Conservation (phyloP, 1,140 invertebrate species). For the Zaprionus ornatus region DNA sequence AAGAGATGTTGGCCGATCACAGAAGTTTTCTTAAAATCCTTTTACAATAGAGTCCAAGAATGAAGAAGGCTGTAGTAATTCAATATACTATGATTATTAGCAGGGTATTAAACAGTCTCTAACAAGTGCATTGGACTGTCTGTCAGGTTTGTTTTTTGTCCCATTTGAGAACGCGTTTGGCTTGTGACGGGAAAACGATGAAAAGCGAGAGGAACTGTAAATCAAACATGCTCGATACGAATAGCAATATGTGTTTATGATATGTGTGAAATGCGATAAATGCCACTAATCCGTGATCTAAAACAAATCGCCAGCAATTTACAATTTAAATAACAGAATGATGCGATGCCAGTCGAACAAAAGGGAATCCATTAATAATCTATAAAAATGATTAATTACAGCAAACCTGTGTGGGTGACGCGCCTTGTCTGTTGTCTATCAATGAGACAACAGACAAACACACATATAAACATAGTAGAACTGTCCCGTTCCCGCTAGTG, state of each 20-base stretch:
- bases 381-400: constrained; percentile 79
- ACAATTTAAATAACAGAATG: constrained; percentile 54
- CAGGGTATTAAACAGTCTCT: too few relatives aligned
- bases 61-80: too few relatives aligned
- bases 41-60: too few relatives aligned
- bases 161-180: constrained; percentile 36
- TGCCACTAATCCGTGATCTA: constrained; percentile 33
- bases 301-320: constrained; percentile 50
- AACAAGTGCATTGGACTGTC: not conserved
- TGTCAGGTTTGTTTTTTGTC: constrained; percentile 10
- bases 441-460: constrained; percentile 28
- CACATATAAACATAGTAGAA: constrained; percentile 1
- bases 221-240: constrained; percentile 14
- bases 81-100: too few relatives aligned
- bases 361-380: constrained; percentile 78
- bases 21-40: too few relatives aligned
- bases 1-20: too few relatives aligned
- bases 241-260: not conserved
- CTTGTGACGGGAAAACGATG: constrained; percentile 11
- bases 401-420: constrained; percentile 38
- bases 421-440: constrained; percentile 62
- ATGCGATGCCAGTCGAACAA: constrained; percentile 18
- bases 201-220: constrained; percentile 13
- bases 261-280: constrained; percentile 27
- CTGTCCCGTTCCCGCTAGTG: not conserved